Evolutionary conservation across 2,888 invertebrate species (phyloP).

Genomic region (Xestia xanthographa): DNA sequence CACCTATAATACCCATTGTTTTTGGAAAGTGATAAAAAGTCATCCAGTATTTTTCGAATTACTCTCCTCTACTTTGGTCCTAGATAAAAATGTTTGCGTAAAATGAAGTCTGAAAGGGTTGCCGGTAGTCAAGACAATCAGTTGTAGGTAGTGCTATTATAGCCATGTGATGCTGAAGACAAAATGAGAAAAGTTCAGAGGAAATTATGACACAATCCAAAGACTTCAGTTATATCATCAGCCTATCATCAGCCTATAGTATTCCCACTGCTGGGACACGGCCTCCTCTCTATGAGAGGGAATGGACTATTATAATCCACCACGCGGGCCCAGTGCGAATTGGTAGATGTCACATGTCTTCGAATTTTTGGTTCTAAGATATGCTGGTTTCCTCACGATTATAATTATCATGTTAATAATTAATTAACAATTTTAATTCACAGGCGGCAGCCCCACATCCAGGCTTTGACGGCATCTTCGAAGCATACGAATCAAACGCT

Average conservation of each 20-base stretch:
- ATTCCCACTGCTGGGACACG: too few relatives aligned
- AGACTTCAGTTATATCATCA: too few relatives aligned
- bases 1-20: too few relatives aligned
- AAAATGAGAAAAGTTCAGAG: neutral
- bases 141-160: neutral
- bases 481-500: slow-evolving; percentile 62
- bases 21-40: too few relatives aligned
- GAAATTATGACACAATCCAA: too few relatives aligned
- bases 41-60: neutral
- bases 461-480: slow-evolving; percentile 58
- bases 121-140: neutral
- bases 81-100: neutral
- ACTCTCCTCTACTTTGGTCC: neutral
- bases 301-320: neutral
- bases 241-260: too few relatives aligned
- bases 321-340: neutral
- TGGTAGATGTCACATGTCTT: too few relatives aligned
- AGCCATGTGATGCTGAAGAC: neutral
- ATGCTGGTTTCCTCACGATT: too few relatives aligned
- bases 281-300: neutral
- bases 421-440: slow-evolving; percentile 11
- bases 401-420: too few relatives aligned
- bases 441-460: slow-evolving; percentile 61
- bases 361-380: too few relatives aligned
- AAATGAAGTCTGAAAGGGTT: neutral